Evolutionary conservation across 2,113 vertebrate genomes (phyloP).

Genomic region (Engystomops pustulosus): DNA sequence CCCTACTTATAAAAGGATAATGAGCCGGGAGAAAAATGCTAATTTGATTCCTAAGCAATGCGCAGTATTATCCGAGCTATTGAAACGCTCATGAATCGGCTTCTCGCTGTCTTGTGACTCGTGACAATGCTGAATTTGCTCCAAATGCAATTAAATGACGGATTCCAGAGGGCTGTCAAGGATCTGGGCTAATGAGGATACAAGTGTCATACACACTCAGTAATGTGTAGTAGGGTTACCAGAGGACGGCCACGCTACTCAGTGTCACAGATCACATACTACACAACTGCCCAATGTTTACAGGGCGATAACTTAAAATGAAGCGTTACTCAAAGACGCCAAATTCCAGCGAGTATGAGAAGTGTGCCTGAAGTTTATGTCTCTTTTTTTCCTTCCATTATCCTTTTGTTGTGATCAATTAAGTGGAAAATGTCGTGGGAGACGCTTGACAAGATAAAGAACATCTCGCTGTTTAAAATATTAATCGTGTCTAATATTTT

Average conservation of each 20-base stretch:
- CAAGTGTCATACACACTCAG: conserved; percentile 59
- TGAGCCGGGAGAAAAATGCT: conserved; percentile 61
- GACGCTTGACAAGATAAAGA: conserved; percentile 32
- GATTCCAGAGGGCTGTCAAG: conserved; percentile 58
- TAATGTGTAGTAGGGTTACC: conserved; percentile 57
- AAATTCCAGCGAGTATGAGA: conserved; percentile 52
- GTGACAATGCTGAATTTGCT: conserved; percentile 60
- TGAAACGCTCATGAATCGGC: conserved; percentile 64
- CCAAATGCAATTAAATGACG: conserved; percentile 67
- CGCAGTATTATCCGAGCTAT: conserved; percentile 61
- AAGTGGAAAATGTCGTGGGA: background rate
- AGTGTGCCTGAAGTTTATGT: background rate
- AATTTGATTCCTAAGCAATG: conserved; percentile 66
- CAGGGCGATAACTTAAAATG: conserved; percentile 45
- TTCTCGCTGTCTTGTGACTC: conserved; percentile 62
- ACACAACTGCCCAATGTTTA: conserved; percentile 40
- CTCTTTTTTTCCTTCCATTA: conserved; percentile 49
- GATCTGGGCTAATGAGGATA: conserved; percentile 62
- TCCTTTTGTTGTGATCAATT: conserved; percentile 58
- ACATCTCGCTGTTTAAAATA: conserved; percentile 26
- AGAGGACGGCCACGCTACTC: conserved; percentile 59
- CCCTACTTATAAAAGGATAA: conserved; percentile 66
- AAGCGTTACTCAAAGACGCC: conserved; percentile 55
- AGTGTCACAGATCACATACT: conserved; percentile 35
- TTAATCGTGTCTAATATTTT: conserved; percentile 12